Evolutionary conservation across 2,888 invertebrate species (phyloP).

Genomic region (Cephus rjabovi): DNA sequence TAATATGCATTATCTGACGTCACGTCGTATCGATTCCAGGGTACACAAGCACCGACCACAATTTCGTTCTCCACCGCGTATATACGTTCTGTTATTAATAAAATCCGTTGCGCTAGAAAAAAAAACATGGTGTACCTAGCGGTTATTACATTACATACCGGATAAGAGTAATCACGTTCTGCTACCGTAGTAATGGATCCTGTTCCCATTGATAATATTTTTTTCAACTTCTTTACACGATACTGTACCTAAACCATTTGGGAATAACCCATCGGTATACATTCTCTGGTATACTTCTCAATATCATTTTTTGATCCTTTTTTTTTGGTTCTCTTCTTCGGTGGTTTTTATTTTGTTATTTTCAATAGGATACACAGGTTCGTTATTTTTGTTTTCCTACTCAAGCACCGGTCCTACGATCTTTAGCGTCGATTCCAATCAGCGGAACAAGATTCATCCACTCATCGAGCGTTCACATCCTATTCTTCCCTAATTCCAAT

Average conservation of each 20-base stretch:
- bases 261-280: not conserved
- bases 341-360: conserved; percentile 23
- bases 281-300: not conserved
- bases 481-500: conserved; percentile 15
- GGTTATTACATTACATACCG: not conserved
- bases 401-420: not conserved
- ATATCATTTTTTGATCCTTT: not conserved
- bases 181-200: not conserved
- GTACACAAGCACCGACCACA: not conserved
- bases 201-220: not conserved
- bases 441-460: conserved; percentile 18
- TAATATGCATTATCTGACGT: not conserved
- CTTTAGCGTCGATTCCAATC: not conserved
- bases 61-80: not conserved
- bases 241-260: not conserved
- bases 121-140: not conserved
- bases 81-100: not conserved
- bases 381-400: not conserved
- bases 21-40: not conserved
- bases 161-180: not conserved
- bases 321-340: conserved; percentile 25
- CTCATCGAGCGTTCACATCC: conserved; percentile 18
- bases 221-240: not conserved
- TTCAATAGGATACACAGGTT: not conserved
- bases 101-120: not conserved